Conservation (phyloP, 2,113 vertebrate species). For the Zingel zingel region DNA sequence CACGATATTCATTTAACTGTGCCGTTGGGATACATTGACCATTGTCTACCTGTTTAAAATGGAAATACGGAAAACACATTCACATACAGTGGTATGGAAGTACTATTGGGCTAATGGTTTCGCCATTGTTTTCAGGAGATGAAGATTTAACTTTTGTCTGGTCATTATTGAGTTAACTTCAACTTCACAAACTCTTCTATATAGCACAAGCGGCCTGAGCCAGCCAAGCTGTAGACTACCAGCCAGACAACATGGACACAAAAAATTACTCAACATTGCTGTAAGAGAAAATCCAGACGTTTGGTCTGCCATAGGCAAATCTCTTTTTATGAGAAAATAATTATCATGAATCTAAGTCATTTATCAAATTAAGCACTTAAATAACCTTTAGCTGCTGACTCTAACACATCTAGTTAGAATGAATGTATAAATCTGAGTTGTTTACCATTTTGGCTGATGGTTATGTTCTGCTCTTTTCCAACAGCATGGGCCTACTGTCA, state of each 20-base stretch:
- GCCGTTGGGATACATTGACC: background rate
- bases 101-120: background rate
- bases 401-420: conserved; percentile 48
- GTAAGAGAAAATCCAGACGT: conserved; percentile 15
- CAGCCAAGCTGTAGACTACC: conserved; percentile 52
- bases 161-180: conserved; percentile 73
- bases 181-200: conserved; percentile 67
- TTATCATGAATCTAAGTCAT: conserved; percentile 47
- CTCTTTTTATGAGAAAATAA: conserved; percentile 40
- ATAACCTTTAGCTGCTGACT: conserved; percentile 40
- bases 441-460: conserved; percentile 72
- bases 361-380: conserved; percentile 37
- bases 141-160: conserved; percentile 44
- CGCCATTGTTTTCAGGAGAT: conserved; percentile 8
- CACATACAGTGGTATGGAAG: background rate
- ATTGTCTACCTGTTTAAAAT: conserved; percentile 32
- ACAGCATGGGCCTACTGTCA: conserved; percentile 66
- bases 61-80: conserved; percentile 18
- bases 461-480: conserved; percentile 74
- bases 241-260: conserved; percentile 58
- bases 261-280: conserved; percentile 36
- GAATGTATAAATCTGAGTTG: conserved; percentile 66
- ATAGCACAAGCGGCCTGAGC: conserved; percentile 50
- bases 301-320: conserved; percentile 20
- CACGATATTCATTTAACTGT: conserved; percentile 14